Evolutionary conservation across 2,113 vertebrate genomes (phyloP), one percentile per base, ranked within the genome.

Genomic region (Dendrocopos noguchii): DNA sequence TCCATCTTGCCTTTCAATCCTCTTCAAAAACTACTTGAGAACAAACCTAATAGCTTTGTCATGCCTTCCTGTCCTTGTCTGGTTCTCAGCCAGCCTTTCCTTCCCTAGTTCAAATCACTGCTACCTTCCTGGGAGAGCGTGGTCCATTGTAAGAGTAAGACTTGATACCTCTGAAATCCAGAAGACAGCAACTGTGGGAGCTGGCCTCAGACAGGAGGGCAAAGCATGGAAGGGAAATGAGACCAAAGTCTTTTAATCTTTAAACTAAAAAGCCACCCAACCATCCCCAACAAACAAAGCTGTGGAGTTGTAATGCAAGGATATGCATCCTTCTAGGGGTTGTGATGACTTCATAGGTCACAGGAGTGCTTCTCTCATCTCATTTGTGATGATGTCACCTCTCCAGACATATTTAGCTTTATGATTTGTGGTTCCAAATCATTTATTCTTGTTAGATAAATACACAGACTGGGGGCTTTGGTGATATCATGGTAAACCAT

Each of bases 361-460:
- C 60, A 8, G 2, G 68, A 77, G 77, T 77, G 77, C 57, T 44
- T 44, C 52, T 94, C 64, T 92, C 86, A 76, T 94, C 81, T 93
- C 63, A 79, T 89, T 94, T 60, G 68, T 95, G 92, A 80, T 33
- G 92, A 66, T 39, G 88, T 94, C 93, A 81, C 84, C 84, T 95
- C 65, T 24, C 12, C 59, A 73, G 96, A 78, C 42, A 15, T 95
- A 95, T 94, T 86, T 46, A 88, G 72, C 82, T 47, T 17, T 57
- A 4, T 20, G 55, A 28, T 56, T 75, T 36, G 11, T 28, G 34
- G 59, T 80, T 88, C 34, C 94, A 22, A 59, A 77, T 90, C 72
- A 27, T 82, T 88, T 93, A 77, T 92, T 94, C 91, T 78, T 29
- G 59, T 85, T 91, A 90, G 90, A 89, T 83, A 87, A 96, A 96